Conservation (phyloP, 2,888 invertebrate genomes). For the Neuroscelio doddi region DNA sequence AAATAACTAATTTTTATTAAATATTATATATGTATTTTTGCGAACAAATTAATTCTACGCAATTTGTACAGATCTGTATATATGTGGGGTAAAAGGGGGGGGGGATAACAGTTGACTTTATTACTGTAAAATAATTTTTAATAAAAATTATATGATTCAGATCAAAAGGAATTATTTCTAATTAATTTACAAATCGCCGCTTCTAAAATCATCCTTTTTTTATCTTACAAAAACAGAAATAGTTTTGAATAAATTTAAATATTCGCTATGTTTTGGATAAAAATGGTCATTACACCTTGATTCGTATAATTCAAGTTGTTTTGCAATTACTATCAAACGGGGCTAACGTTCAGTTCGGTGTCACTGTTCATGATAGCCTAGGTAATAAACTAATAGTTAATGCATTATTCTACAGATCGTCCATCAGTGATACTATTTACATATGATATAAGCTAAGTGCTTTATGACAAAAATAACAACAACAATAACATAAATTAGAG, state of each 20-base stretch:
- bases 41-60: slow-evolving; percentile 21
- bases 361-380: slow-evolving; percentile 1
- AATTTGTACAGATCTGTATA: slow-evolving; percentile 43
- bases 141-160: slow-evolving; percentile 25
- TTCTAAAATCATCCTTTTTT: slow-evolving; percentile 27
- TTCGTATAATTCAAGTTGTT: slow-evolving; percentile 2
- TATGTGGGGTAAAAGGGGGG: slow-evolving; percentile 3
- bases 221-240: slow-evolving; percentile 12
- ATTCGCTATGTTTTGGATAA: not conserved
- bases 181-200: slow-evolving; percentile 18
- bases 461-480: slow-evolving; percentile 1
- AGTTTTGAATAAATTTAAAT: slow-evolving; percentile 1
- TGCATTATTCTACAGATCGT: slow-evolving; percentile 7
- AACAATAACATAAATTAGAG: slow-evolving; percentile 8
- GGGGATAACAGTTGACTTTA: slow-evolving; percentile 6
- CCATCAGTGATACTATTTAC: slow-evolving; percentile 15
- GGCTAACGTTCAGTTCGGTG: slow-evolving; percentile 12
- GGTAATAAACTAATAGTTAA: not conserved
- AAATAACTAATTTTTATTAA: slow-evolving; percentile 26
- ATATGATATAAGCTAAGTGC: not conserved
- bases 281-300: slow-evolving; percentile 1
- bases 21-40: slow-evolving; percentile 13
- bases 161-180: slow-evolving; percentile 23
- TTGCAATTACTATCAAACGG: slow-evolving; percentile 10
- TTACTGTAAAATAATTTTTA: slow-evolving; percentile 19